Evolutionary conservation across 2,113 vertebrate genomes (phyloP), one percentile per base, ranked within the genome.

Genomic region (Lophius piscatorius): DNA sequence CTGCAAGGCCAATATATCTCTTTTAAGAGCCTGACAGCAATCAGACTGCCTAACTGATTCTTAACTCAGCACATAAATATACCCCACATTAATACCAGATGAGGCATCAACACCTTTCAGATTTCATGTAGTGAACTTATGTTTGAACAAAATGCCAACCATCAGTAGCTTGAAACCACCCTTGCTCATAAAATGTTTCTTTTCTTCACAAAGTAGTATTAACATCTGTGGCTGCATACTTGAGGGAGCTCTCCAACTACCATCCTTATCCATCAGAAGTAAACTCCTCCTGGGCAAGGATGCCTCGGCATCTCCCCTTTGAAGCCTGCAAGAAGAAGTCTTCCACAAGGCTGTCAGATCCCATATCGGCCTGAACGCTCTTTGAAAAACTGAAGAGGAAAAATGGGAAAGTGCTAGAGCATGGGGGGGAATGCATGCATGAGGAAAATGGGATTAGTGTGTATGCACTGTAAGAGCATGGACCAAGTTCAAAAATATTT

Each of bases 241-340:
- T 48, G 21, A 26, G 59, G 63, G 59, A 49, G 23, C 51, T 61
- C 55, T 3, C 52, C 35, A 1, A 12, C 52, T 54, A 45, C 41
- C 47, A 39, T 41, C 49, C 21, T 55, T 59, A 29, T 26, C 52
- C 3, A 0, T 28, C 56, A 41, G 1, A 61, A 17, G 41, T 29
- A 36, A 35, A 44, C 18, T 66, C 69, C 31, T 68, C 44, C 28
- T 39, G 44, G 36, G 50, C 39, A 34, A 31, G 12, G 48, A 18
- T 4, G 0, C 40, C 6, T 11, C 2, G 1, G 17, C 16, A 18
- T 52, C 50, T 51, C 16, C 36, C 61, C 38, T 82, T 80, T 78
- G 71, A 84, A 69, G 76, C 51, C 41, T 64, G 41, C 20, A 14
- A 61, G 33, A 49, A 39, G 65, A 82, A 78, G 72, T 80, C 76